Evolutionary conservation across 30 jellyfish, hydroid and myxozoan species (phyloP).

Genomic region (Nemopilema nomurai): DNA sequence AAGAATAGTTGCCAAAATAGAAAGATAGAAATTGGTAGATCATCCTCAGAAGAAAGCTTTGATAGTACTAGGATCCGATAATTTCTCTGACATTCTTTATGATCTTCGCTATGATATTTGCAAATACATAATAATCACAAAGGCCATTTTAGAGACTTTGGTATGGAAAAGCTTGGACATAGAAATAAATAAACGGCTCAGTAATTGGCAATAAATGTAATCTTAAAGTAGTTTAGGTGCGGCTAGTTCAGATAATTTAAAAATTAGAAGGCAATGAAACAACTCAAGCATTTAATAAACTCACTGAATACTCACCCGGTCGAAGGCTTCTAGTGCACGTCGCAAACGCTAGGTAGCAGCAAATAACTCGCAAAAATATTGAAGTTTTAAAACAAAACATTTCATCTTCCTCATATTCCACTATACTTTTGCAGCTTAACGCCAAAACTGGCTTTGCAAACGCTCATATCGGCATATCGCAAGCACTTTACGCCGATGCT

Average conservation of each 20-base stretch:
- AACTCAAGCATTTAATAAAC: neutral
- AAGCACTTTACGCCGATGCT: neutral
- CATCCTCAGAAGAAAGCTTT: no score
- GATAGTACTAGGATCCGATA: no score
- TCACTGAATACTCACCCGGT: conserved; percentile 54
- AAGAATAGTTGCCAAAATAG: no score
- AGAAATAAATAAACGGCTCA: neutral
- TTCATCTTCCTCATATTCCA: conserved; percentile 39
- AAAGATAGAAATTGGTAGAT: no score
- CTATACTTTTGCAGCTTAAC: neutral
- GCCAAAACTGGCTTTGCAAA: conserved; percentile 12
- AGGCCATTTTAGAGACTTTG: no score
- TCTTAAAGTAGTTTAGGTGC: neutral
- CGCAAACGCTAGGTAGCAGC: conserved; percentile 14
- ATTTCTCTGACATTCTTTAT: no score
- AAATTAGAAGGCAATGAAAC: neutral
- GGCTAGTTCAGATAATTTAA: neutral
- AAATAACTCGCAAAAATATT: neutral
- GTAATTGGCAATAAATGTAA: neutral
- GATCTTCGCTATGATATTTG: no score
- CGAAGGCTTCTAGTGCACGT: conserved; percentile 13
- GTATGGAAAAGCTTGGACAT: no score
- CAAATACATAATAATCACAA: no score
- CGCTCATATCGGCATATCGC: neutral
- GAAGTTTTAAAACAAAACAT: conserved; percentile 29